Conservation (phyloP, 2,113 vertebrate genomes). For the Pardalotus punctatus region DNA sequence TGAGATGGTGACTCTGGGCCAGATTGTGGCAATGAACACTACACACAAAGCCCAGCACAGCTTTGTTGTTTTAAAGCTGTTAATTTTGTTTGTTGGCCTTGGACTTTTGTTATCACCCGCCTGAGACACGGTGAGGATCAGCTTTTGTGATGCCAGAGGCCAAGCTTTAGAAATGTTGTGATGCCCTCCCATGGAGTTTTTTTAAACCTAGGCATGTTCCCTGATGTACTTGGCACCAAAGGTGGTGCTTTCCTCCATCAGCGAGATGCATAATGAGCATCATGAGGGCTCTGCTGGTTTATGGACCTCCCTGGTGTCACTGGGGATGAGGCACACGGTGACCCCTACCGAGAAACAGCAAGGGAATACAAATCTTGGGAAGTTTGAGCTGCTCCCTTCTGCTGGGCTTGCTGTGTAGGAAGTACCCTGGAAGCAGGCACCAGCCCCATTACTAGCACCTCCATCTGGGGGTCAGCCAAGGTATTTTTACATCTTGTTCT, state of each 20-base stretch:
- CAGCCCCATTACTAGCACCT: no score
- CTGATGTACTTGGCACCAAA: slow-evolving; percentile 46
- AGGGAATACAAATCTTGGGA: not conserved
- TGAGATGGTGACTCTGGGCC: not conserved
- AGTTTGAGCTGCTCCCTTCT: not conserved
- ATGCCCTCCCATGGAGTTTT: slow-evolving; percentile 28
- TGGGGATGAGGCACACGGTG: not conserved
- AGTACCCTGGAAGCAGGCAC: not conserved
- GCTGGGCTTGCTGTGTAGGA: not conserved
- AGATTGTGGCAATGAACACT: slow-evolving; percentile 7
- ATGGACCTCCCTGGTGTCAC: not conserved
- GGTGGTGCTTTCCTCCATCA: slow-evolving; percentile 13
- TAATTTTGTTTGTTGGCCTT: slow-evolving; percentile 8
- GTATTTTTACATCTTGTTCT: no score
- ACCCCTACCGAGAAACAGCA: not conserved
- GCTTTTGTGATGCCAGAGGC: slow-evolving; percentile 32
- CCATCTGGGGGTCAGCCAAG: no score
- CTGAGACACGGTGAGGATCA: not conserved
- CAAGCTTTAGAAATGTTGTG: slow-evolving; percentile 17
- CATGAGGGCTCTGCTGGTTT: not conserved
- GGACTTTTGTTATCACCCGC: not conserved
- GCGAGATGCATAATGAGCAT: not conserved
- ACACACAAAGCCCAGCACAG: not conserved
- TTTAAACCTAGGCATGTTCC: slow-evolving; percentile 1
- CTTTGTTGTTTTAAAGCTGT: slow-evolving; percentile 2